Conservation (phyloP, 1,140 invertebrate species). For the Psilanteris sp. region DNA sequence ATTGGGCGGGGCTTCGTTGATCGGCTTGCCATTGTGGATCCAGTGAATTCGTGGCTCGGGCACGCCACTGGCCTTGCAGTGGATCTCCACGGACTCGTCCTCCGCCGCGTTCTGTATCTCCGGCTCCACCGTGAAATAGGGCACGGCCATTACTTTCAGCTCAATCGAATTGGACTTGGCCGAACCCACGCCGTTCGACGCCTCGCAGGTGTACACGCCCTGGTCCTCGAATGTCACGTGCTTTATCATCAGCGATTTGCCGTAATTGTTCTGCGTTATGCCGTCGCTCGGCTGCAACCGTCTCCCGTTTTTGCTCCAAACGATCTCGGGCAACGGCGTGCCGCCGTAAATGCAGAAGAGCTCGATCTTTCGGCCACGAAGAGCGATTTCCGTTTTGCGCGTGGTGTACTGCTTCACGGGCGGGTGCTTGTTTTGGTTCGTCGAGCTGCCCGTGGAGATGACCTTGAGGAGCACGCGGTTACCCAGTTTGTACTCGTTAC, state of each 20-base stretch:
- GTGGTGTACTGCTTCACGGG: conserved; percentile 91
- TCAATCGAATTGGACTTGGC: conserved; percentile 91
- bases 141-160: conserved; percentile 89
- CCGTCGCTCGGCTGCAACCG: conserved; percentile 85
- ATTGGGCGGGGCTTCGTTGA: conserved; percentile 88
- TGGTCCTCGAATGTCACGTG: conserved; percentile 91
- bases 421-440: conserved; percentile 87
- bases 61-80: conserved; percentile 92
- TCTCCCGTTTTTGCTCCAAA: conserved; percentile 91
- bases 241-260: conserved; percentile 93
- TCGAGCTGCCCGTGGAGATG: conserved; percentile 86
- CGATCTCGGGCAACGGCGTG: conserved; percentile 89
- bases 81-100: conserved; percentile 92
- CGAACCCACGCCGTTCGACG: conserved; percentile 91
- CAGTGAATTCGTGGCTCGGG: conserved; percentile 96
- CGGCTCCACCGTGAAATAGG: conserved; percentile 96
- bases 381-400: conserved; percentile 90
- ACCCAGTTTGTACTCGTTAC: conserved; percentile 94
- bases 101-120: conserved; percentile 93
- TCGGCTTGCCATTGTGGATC: conserved; percentile 97
- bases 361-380: conserved; percentile 89
- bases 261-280: conserved; percentile 92
- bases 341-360: conserved; percentile 95
- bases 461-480: conserved; percentile 90
- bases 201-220: conserved; percentile 93